Percentiles rank a stretch among this genome's conserved stretches.
Evolutionary conservation across 2,888 invertebrate genomes (phyloP).

Genomic region (Lissocephala sabroskyi): DNA sequence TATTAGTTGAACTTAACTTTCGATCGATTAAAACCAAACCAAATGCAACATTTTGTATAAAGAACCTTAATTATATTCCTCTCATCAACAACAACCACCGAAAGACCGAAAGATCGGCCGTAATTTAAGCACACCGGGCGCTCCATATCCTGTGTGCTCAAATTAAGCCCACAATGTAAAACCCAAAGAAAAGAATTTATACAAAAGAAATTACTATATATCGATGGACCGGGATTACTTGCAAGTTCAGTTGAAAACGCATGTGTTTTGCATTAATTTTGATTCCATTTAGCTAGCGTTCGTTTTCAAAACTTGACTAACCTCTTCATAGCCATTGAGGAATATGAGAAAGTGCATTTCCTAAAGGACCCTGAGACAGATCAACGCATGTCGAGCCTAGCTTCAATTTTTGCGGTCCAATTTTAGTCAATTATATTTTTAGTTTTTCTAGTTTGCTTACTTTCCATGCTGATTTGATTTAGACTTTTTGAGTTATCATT

Average conservation of each 20-base stretch:
- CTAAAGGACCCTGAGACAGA: constrained; percentile 20
- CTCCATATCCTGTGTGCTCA: neutral
- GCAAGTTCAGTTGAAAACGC: neutral
- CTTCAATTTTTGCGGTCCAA: constrained; percentile 1
- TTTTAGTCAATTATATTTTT: constrained; percentile 21
- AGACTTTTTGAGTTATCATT: constrained; percentile 18
- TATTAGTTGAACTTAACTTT: constrained; percentile 24
- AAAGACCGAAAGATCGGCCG: neutral
- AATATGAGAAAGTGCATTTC: constrained; percentile 7
- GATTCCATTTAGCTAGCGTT: constrained; percentile 30
- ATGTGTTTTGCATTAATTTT: constrained; percentile 24
- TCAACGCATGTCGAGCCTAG: constrained; percentile 53
- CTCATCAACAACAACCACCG: constrained; percentile 21
- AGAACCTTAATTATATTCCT: constrained; percentile 37
- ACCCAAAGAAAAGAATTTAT: neutral
- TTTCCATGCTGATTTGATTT: constrained; percentile 10
- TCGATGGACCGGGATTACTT: too few species aligned
- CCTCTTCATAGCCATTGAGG: constrained; percentile 16
- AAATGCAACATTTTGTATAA: constrained; percentile 24
- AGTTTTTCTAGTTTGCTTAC: constrained; percentile 20
- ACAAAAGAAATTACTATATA: neutral
- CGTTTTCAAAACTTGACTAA: constrained; percentile 21
- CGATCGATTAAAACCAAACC: constrained; percentile 16
- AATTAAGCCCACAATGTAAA: neutral
- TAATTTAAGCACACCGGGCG: too few species aligned